A percentile compares a stretch with the other conserved stretches of the same genome.
Conservation (phyloP, 2,113 vertebrate species). For the Steatornis caripensis region DNA sequence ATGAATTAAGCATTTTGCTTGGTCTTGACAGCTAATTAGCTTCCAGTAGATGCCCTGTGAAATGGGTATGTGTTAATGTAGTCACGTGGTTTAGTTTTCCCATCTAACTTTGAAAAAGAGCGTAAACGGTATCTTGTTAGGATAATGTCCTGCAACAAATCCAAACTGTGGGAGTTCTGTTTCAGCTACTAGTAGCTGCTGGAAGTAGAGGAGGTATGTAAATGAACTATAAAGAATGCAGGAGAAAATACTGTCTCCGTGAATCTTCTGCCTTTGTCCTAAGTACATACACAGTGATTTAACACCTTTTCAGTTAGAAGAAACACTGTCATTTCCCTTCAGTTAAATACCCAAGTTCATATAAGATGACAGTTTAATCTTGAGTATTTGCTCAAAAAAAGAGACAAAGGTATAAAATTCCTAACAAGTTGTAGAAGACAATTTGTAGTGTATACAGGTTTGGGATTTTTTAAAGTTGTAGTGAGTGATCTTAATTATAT, state of each 20-base stretch:
- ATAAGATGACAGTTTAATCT: not conserved
- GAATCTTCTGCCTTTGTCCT: not conserved
- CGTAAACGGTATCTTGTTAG: not conserved
- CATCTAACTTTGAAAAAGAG: not conserved
- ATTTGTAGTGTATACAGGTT: not conserved
- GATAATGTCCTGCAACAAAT: not conserved
- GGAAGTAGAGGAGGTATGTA: not conserved
- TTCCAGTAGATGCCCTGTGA: not conserved
- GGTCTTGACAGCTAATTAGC: not conserved
- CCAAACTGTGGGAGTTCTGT: not conserved
- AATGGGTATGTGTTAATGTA: not conserved
- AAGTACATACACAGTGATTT: not conserved
- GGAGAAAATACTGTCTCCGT: not conserved
- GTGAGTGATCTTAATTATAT: not conserved
- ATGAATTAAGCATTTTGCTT: not conserved
- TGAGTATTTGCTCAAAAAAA: not conserved
- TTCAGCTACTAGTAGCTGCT: not conserved
- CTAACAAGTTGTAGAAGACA: not conserved
- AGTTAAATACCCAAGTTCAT: not conserved
- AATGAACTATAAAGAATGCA: not conserved
- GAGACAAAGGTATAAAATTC: not conserved
- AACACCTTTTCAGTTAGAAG: not conserved
- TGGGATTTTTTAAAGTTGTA: not conserved
- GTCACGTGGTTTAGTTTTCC: not conserved
- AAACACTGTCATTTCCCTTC: not conserved